These are phyloP conservation scores for Amphiprion ocellaris DNA, from an alignment of 2,113 vertebrate genomes.

Conservation along the genomic window DNA sequence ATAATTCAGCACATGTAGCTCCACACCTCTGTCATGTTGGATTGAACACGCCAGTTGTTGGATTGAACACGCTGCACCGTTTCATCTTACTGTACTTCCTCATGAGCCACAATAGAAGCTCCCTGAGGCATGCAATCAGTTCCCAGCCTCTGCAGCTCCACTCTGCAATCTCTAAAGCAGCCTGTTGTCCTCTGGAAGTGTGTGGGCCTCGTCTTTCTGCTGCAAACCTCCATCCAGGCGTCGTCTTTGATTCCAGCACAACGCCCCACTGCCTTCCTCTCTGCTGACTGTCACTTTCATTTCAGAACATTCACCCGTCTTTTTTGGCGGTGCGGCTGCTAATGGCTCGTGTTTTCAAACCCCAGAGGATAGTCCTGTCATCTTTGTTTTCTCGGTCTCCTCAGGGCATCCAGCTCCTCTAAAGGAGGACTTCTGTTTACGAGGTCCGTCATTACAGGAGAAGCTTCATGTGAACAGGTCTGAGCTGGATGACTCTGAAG, in stretches of 20 bases:
- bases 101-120: constrained; percentile 45
- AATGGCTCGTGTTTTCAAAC: constrained; percentile 66
- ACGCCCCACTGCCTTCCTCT: constrained; percentile 57
- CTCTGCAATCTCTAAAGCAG: constrained; percentile 53
- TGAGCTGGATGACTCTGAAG: constrained; percentile 64
- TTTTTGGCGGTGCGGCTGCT: constrained; percentile 60
- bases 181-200: constrained; percentile 63
- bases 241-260: constrained; percentile 70
- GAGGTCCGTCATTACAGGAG: constrained; percentile 19
- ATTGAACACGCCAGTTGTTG: constrained; percentile 24
- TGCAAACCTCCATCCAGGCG: constrained; percentile 67
- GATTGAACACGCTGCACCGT: constrained; percentile 28
- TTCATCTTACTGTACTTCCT: constrained; percentile 44
- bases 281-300: constrained; percentile 64
- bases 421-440: too few species aligned
- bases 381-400: constrained; percentile 70
- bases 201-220: constrained; percentile 61
- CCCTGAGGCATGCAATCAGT: constrained; percentile 61
- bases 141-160: constrained; percentile 39
- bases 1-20: constrained; percentile 48
- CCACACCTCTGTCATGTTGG: constrained; percentile 43
- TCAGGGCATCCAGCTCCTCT: constrained; percentile 52
- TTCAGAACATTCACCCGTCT: constrained; percentile 61
- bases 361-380: constrained; percentile 65
- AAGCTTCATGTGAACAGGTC: constrained; percentile 58